Percentiles rank a stretch among this genome's conserved stretches.
These are phyloP conservation scores for Clitarchus hookeri DNA, from an alignment of 2,888 invertebrate genomes.

Conservation along the genomic window DNA sequence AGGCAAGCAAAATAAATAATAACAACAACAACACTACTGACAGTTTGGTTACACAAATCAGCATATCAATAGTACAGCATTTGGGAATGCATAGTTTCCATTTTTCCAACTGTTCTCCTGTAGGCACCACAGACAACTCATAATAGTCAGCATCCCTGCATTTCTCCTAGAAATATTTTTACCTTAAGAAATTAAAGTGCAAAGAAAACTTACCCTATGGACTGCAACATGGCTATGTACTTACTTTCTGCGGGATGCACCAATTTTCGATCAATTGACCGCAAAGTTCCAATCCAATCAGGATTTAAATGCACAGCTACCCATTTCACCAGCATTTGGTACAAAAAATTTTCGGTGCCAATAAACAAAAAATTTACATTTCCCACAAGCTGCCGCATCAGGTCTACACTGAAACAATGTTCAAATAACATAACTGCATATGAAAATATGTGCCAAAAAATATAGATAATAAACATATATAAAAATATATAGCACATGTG, in stretches of 20 bases:
- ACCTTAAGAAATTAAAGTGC: neutral
- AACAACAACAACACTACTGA: too few relatives aligned
- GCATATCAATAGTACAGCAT: too few relatives aligned
- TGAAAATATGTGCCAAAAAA: too few relatives aligned
- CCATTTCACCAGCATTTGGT: neutral
- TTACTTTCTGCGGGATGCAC: neutral
- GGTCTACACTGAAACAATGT: neutral
- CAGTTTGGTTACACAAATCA: too few relatives aligned
- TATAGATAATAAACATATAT: too few relatives aligned
- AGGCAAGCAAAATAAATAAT: too few relatives aligned
- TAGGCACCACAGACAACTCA: too few relatives aligned
- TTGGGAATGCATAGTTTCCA: too few relatives aligned
- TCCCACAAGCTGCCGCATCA: neutral
- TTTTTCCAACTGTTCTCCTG: too few relatives aligned
- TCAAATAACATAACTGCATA: neutral
- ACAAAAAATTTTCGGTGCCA: neutral
- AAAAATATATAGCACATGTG: too few relatives aligned
- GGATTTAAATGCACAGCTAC: neutral
- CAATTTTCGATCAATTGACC: neutral
- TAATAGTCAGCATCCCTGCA: too few relatives aligned
- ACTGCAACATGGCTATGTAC: neutral
- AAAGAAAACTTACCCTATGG: neutral
- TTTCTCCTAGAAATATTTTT: too few relatives aligned
- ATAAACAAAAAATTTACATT: neutral
- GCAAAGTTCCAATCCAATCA: neutral